A percentile compares a stretch with the other conserved stretches of the same genome.
These are phyloP conservation scores for Propsilocerus akamusi DNA, from an alignment of 1,140 invertebrate genomes.

Conservation along the genomic window DNA sequence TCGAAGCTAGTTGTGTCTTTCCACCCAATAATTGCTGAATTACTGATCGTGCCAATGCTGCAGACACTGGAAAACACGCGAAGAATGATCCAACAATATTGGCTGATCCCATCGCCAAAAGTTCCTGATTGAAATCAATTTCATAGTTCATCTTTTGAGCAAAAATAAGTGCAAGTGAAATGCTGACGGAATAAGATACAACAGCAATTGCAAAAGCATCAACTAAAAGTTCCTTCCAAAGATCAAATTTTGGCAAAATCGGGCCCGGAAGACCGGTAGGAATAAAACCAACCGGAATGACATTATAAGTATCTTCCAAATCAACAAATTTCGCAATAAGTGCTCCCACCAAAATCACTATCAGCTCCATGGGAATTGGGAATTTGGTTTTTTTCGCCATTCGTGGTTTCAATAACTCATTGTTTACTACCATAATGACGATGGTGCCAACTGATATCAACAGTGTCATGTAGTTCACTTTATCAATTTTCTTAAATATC, in stretches of 20 bases:
- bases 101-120: constrained; percentile 54
- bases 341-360: neutral
- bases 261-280: constrained; percentile 42
- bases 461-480: neutral
- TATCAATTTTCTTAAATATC: neutral
- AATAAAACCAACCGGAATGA: constrained; percentile 47
- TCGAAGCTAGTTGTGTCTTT: constrained; percentile 55
- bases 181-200: constrained; percentile 75
- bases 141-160: constrained; percentile 75
- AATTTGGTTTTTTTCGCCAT: no score
- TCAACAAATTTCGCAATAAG: neutral
- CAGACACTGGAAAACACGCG: constrained; percentile 63
- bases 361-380: neutral
- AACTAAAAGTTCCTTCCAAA: constrained; percentile 26
- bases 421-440: neutral
- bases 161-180: constrained; percentile 87
- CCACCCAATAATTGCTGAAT: constrained; percentile 65
- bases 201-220: constrained; percentile 55
- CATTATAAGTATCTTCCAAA: neutral
- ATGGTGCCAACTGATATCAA: neutral
- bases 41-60: constrained; percentile 60
- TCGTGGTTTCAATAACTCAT: neutral
- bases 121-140: constrained; percentile 77
- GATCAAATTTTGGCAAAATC: constrained; percentile 25
- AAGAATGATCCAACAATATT: constrained; percentile 73